Conservation (phyloP, 2,113 vertebrate species). For the Lathamus discolor region DNA sequence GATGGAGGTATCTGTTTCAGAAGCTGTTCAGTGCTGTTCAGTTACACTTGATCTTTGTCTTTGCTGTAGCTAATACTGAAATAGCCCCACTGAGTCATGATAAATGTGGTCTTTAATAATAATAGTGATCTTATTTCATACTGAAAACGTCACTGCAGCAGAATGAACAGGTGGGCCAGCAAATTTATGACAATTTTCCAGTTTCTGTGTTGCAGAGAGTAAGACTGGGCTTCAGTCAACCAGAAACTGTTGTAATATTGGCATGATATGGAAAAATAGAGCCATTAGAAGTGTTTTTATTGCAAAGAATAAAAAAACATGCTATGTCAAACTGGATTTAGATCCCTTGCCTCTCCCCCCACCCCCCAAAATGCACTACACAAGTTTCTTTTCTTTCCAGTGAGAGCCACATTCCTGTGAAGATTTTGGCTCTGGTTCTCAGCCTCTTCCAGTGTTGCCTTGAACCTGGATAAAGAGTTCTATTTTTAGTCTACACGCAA, state of each 20-base stretch:
- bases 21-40: neutral
- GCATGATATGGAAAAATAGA: neutral
- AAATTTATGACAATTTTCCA: neutral
- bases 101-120: neutral
- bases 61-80: neutral
- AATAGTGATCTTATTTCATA: neutral
- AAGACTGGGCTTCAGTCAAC: neutral
- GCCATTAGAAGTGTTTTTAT: neutral
- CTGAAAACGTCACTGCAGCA: neutral
- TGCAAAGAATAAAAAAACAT: neutral
- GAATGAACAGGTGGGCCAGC: neutral
- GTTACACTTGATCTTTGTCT: neutral
- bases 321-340: neutral
- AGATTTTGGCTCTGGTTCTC: neutral
- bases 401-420: neutral
- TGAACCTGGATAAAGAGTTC: neutral
- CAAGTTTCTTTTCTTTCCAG: neutral
- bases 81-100: neutral
- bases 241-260: neutral
- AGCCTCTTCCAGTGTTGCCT: neutral
- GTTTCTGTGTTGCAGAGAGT: neutral
- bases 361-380: neutral
- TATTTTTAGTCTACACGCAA: neutral
- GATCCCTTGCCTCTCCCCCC: neutral
- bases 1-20: neutral